Evolutionary conservation across 2,113 vertebrate species (phyloP), one percentile per base, ranked within the genome.

Genomic region (Ibidorhyncha struthersii): DNA sequence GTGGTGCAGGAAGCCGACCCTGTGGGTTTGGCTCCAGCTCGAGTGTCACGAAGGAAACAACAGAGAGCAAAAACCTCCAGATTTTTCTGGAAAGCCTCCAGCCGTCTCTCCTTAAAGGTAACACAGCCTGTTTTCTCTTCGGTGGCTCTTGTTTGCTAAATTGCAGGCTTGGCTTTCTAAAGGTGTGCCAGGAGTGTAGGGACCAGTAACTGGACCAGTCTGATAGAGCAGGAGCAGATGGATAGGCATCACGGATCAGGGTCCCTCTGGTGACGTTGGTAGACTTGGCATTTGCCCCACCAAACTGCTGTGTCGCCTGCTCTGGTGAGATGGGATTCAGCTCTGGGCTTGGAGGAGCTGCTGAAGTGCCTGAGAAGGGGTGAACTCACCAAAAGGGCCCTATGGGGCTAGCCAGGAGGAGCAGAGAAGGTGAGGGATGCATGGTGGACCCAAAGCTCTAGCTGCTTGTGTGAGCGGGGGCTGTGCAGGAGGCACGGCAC

Each of bases 321-420:
- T 32, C 4, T 20, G 21, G 20, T 29, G 72, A 58, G 72, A 15
- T 15, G 23, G 56, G 34, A 30, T 19, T 50, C 38, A 18, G 40
- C 63, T 90, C 72, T 26, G 72, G 43, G 8, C 49, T 55, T 30
- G 78, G 27, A 34, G 63, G 21, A 45, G 38, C 10, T 6, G 3
- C 38, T 43, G 3, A 17, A 36, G 41, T 53, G 52, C 62, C 30
- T 4, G 3, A 47, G 29, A 58, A 58, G 45, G 56, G 30, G 3
- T 36, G 61, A 70, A 21, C 10, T 50, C 40, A 12, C 22, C 2
- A 0, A 21, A 47, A 73, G 17, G 26, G 10, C 6, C 41, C 3
- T 4, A 6, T 1, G 4, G 11, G 14, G 26, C 66, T 79, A 3
- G 0, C 43, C 23, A 30, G 58, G 43, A 59, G 13, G 49, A n/a